Base-by-base conservation (phyloP, 2,113 vertebrate species). In the Varanus komodoensis region DNA sequence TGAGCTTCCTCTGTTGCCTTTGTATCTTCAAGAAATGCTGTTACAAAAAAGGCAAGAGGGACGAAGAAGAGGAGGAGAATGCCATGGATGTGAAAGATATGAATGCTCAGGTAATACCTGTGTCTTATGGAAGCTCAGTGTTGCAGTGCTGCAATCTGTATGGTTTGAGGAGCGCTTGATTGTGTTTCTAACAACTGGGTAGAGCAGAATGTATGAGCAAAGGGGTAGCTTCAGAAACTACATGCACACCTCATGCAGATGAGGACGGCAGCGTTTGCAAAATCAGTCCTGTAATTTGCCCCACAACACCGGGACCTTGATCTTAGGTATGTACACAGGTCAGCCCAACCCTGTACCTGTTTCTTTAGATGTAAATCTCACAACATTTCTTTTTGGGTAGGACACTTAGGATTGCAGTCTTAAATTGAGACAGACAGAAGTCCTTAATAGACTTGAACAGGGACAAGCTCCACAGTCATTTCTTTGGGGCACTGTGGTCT, bases 11-110 rank as follows among this genome's bases (percentile, higher is more conserved):
- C 89, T 99, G 99, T 95, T 99, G 99, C 97, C 98, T 99, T 97
- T 99, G 99, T 97, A 98, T 99, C 96, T 97, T 99, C 96, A 99
- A 99, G 97, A 99, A 99, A 95, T 99, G 98, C 97, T 99, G 98
- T 95, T 99, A 98, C 96, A 99, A 99, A 97, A 99, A 99, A 97
- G 98, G 98, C 97, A 99, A 99, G 97, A 99, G 99, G 96, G 99
- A 99, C 96, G 99, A 99, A 92, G 99, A 99, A 95, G 99, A 99
- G 86, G 98, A 98, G 94, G 98, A 99, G 97, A 98, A 98, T 0
- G 97, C 97, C 89, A 97, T 98, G 96, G 98, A 97, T 90, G 99
- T 99, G 99, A 99, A 98, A 96, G 99, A 99, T 96, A 98, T 99
- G 97, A 99, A 99, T 94, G 97, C 97, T 64, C 97, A 97, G 97